Conservation (phyloP, 2,797 vertebrate genomes). For the Peromyscus attwateri region DNA sequence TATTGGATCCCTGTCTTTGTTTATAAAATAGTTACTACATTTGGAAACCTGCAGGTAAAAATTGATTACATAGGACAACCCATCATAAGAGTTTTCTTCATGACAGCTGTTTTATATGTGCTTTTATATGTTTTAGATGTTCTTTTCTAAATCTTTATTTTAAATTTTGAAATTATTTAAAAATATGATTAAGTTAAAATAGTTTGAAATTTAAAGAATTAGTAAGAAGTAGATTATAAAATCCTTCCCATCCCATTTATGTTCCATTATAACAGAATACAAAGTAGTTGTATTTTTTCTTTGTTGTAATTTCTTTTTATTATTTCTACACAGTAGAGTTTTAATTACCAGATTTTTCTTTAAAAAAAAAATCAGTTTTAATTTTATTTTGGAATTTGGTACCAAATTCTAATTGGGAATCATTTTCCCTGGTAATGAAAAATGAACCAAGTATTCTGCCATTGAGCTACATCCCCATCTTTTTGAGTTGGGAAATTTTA, state of each 20-base stretch:
- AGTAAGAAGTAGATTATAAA: slow-evolving; percentile 60
- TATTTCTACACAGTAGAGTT: slow-evolving; percentile 50
- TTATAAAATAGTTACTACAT: slow-evolving; percentile 40
- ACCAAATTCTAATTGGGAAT: slow-evolving; percentile 35
- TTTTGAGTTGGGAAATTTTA: not conserved
- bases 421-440: not conserved
- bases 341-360: not conserved
- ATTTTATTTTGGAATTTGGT: slow-evolving; percentile 49
- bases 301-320: not conserved
- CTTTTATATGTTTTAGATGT: not conserved
- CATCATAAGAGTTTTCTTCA: slow-evolving; percentile 4
- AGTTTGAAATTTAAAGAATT: slow-evolving; percentile 39
- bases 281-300: slow-evolving; percentile 30
- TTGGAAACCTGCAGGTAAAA: slow-evolving; percentile 53
- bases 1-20: slow-evolving; percentile 35
- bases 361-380: slow-evolving; percentile 15
- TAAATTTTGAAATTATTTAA: slow-evolving; percentile 43
- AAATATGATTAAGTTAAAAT: slow-evolving; percentile 2
- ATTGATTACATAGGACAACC: slow-evolving; percentile 44
- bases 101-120: slow-evolving; percentile 42
- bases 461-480: not conserved
- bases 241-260: not conserved
- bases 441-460: not conserved
- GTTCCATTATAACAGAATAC: slow-evolving; percentile 1
- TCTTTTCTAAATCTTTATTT: slow-evolving; percentile 40